Base-by-base conservation (phyloP, 2,797 vertebrate species). In the Atherinosoma microstoma region DNA sequence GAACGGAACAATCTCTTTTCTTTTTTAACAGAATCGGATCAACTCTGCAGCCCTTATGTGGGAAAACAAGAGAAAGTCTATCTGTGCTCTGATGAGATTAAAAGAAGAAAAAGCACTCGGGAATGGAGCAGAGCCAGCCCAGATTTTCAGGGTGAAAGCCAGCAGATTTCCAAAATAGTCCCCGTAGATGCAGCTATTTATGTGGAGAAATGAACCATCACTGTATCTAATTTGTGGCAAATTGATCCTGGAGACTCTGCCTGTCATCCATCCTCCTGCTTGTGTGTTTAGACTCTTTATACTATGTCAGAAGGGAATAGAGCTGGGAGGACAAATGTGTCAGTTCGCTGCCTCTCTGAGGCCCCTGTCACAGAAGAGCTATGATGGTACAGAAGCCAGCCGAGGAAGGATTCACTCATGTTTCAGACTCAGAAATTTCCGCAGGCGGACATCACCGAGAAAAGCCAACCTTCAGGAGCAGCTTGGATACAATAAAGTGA, bases 151-250 rank as follows among this genome's bases (percentile, higher is more conserved):
- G 51, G 75, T 67, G 76, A 82, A 80, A 80, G 57, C 8, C 20
- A 82, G 58, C 79, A 73, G 80, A 82, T 87, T 87, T 87, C 70
- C 83, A 83, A 91, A 91, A 84, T 73, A 74, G 68, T 87, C 87
- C 83, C 81, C 2, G 36, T 32, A 59, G 85, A 77, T 69, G 67
- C 80, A 68, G 27, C 80, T 91, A 87, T 93, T 93, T 93, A 91
- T 89, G 85, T 79, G 76, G 75, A 84, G 84, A 94, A 94, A 93
- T 92, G 85, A 93, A 84, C 83, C 92, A 87, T 91, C 87, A 85
- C 90, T 86, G 86, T 79, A 87, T 89, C 88, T 94, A 91, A 94
- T 94, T 92, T 92, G 88, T 84, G 78, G 87, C 73, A 89, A 92
- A 92, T 90, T 89, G 87, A 93, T 93, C 91, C 83, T 63, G 73